These are phyloP conservation scores for Pristionchus mayeri DNA, from an alignment of 2,888 invertebrate genomes.

Conservation along the genomic window DNA sequence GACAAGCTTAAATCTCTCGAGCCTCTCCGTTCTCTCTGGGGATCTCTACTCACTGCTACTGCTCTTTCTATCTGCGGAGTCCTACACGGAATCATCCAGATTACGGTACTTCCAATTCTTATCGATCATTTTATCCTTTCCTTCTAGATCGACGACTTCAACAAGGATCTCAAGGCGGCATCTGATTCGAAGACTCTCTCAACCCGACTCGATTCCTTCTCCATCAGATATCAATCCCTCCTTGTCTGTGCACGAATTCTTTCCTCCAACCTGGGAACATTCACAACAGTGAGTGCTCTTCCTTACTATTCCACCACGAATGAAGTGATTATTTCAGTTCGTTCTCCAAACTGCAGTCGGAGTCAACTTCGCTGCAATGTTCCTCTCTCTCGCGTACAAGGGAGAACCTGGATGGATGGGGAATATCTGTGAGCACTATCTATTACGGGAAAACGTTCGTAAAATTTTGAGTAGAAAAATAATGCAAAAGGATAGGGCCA, in stretches of 20 bases:
- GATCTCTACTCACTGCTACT: neutral
- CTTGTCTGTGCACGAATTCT: neutral
- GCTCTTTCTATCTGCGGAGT: neutral
- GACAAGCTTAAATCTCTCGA: neutral
- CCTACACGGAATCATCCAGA: neutral
- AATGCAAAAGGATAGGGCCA: neutral
- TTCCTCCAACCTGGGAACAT: neutral
- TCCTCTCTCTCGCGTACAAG: slow-evolving; percentile 22
- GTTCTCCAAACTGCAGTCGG: neutral
- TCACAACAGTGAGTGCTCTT: neutral
- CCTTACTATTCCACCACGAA: neutral
- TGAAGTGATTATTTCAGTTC: neutral
- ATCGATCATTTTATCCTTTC: neutral
- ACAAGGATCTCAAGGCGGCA: neutral
- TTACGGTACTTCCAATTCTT: neutral
- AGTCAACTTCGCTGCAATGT: slow-evolving; percentile 7
- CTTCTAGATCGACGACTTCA: neutral
- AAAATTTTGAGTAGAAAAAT: too few relatives aligned
- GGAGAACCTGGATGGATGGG: neutral
- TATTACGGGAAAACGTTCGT: too few relatives aligned
- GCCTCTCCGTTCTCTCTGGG: neutral
- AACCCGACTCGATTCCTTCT: neutral
- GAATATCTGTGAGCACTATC: neutral
- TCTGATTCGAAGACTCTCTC: neutral
- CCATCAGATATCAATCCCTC: neutral